Evolutionary conservation across 37 sponge, comb jelly and placozoan species (phyloP), one percentile per base, ranked within the genome.

Genomic region (Spongilla lacustris): DNA sequence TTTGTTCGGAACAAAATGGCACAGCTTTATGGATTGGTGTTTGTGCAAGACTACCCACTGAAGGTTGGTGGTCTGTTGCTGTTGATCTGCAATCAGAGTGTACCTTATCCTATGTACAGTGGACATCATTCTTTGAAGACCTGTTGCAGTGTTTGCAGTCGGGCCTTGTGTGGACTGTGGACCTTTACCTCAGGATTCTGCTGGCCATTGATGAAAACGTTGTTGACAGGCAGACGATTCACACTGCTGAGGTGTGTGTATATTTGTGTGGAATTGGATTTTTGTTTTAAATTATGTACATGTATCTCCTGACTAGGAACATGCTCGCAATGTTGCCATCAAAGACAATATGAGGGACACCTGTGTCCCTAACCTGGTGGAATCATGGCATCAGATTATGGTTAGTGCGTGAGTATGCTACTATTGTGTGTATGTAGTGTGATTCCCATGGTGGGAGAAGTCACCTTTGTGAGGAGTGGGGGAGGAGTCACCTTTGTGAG

Each of bases 301-400:
- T 41, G 41, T 58, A 58, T 58, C 21, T 17, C 58, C 11, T 17
- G 1, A 8, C 5, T 41, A 95, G 96, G 96, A 95, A 41, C 86
- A 94, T 71, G 72, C n/a, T 19, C 86, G 98, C 0, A 93, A 93
- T 30, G 80, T 84, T n/a, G 17, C 82, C 30, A 95, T 97, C 46
- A 97, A 95, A 85, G 98, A 97, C 85, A 34, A 31, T 12, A 97
- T 97, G 98, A 85, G 98, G 33, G 86, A 86, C 22, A 79, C 86
- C 17, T 91, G 91, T 87, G 90, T 97, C 28, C 83, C 92, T 35
- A 76, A 91, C 32, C 88, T 97, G 66, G 96, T 95, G 21, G 94
- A 95, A 26, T 93, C 94, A 10, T 97, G 96, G 98, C 66, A 82
- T 8, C 83, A 88, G 38, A 93, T 97, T 11, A 79, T 93, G 91